phyloP scores from a whole-genome alignment of 2,797 vertebrate genomes.

The Otolemur crassicaudatus region DNA sequence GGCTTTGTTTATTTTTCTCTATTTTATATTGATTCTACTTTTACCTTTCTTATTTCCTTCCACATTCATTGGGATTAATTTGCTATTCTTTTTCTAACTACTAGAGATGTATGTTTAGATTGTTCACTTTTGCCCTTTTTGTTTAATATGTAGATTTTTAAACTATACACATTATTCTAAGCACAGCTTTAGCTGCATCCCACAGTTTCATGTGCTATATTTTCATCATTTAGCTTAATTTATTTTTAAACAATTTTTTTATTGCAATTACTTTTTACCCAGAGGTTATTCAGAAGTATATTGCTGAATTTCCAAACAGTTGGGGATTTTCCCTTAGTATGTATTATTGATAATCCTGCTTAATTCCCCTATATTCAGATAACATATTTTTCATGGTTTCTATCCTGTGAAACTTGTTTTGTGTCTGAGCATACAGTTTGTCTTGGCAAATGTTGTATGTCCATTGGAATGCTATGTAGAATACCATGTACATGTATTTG shows the following conservation, averaged over 20 bases:
- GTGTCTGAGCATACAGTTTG: neutral
- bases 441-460: neutral
- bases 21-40: neutral
- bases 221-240: neutral
- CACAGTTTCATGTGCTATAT: neutral
- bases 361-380: neutral
- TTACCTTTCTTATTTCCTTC: neutral
- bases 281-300: neutral
- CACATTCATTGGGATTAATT: neutral
- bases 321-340: neutral
- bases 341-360: neutral
- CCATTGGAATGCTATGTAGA: neutral
- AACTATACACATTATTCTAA: neutral
- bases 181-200: neutral
- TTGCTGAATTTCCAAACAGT: neutral
- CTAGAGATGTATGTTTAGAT: too few species aligned
- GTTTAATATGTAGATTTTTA: neutral
- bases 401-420: neutral
- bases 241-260: neutral
- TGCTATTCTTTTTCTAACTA: neutral
- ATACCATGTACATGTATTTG: neutral
- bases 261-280: neutral
- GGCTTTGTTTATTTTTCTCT: neutral
- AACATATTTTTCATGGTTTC: neutral
- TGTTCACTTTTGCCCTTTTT: neutral